Evolutionary conservation across 1,140 invertebrate species (phyloP).

Genomic region (Sitobion miscanthi): DNA sequence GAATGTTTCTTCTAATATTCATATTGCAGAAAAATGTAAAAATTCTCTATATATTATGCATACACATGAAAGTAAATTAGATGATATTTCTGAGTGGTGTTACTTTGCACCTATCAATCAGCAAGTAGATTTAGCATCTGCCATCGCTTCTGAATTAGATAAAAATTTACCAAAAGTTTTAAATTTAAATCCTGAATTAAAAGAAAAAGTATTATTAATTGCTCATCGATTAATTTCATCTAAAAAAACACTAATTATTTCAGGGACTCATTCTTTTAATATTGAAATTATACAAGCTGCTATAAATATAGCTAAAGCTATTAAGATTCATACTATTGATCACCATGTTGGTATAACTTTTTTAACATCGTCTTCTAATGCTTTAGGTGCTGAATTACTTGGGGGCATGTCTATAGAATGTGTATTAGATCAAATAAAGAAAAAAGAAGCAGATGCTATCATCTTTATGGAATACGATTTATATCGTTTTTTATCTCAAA

Average conservation of each 20-base stretch:
- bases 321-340: neutral
- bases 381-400: neutral
- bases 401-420: neutral
- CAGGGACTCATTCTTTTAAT: neutral
- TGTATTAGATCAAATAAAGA: neutral
- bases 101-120: neutral
- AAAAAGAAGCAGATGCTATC: neutral
- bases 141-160: neutral
- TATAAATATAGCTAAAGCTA: neutral
- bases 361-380: neutral
- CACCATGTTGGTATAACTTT: neutral
- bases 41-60: neutral
- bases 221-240: neutral
- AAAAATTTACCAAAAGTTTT: neutral
- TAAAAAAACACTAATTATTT: neutral
- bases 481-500: neutral
- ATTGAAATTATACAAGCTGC: neutral
- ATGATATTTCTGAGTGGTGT: neutral
- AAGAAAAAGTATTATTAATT: neutral
- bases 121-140: neutral
- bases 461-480: neutral
- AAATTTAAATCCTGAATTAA: too few species aligned
- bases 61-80: neutral
- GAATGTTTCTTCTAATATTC: neutral
- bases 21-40: neutral